Conservation (phyloP, 2,797 vertebrate genomes). For the Squalus acanthias region DNA sequence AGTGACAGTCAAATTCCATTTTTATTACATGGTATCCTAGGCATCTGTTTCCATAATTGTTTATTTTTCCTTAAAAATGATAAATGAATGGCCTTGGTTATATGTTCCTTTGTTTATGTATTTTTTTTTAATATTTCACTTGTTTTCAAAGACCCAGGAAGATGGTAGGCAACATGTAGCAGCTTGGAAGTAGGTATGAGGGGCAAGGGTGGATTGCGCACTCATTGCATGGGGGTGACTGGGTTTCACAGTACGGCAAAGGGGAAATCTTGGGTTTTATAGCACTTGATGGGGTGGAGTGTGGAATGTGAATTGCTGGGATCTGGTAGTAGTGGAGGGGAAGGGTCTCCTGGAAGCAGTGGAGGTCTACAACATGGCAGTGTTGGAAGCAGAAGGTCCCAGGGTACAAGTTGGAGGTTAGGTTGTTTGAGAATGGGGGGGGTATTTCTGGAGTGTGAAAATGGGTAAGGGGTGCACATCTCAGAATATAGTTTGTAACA, state of each 20-base stretch:
- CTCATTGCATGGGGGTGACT: not conserved
- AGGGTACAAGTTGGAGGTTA: no score
- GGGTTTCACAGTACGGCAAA: not conserved
- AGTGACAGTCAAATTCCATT: not conserved
- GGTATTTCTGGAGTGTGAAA: not conserved
- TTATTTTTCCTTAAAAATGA: not conserved
- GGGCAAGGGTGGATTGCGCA: no score
- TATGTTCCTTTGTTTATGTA: not conserved
- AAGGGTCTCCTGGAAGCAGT: no score
- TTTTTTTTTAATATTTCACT: no score
- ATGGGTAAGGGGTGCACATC: not conserved
- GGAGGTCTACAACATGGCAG: no score
- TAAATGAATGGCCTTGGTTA: not conserved
- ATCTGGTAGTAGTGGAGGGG: no score
- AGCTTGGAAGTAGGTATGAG: not conserved
- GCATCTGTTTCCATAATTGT: not conserved
- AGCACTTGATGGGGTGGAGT: no score
- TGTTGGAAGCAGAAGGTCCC: not conserved
- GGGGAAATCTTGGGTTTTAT: not conserved
- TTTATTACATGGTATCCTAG: not conserved
- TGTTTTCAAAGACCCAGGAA: not conserved
- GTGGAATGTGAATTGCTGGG: no score
- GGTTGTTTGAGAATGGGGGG: no score
- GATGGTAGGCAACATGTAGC: not conserved
- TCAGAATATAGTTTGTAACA: no score